A percentile compares a stretch with the other conserved stretches of the same genome.
These are phyloP conservation scores for Pogonomyrmex barbatus DNA, from an alignment of 1,140 invertebrate genomes.

Conservation along the genomic window DNA sequence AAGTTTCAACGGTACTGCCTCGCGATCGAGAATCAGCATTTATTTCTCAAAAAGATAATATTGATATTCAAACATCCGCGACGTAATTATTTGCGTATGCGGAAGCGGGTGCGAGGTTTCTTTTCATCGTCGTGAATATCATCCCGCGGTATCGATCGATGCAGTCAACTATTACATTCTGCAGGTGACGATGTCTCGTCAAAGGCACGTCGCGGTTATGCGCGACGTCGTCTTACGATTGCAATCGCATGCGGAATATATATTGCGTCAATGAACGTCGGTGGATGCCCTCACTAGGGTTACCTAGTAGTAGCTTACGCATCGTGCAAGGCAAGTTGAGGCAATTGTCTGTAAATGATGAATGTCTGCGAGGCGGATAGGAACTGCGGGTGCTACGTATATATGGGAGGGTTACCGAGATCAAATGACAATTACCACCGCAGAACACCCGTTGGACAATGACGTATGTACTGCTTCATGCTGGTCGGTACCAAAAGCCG, in stretches of 20 bases:
- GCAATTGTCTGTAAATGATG: conserved; percentile 84
- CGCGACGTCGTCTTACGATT: conserved; percentile 48
- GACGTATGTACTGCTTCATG: conserved; percentile 79
- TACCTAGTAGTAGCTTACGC: conserved; percentile 52
- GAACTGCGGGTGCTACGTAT: conserved; percentile 70
- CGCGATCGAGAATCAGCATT: neutral
- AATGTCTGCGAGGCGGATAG: conserved; percentile 76
- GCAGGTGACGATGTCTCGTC: conserved; percentile 18
- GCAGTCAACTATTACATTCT: conserved; percentile 32
- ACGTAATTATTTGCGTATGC: conserved; percentile 20
- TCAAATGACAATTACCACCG: conserved; percentile 83
- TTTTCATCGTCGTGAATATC: neutral
- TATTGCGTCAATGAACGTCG: conserved; percentile 70
- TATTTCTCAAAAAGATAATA: conserved; percentile 34
- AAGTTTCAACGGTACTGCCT: conserved; percentile 3
- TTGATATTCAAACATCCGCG: conserved; percentile 32
- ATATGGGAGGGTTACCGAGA: conserved; percentile 76
- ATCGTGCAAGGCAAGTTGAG: conserved; percentile 77
- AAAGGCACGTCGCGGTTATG: conserved; percentile 39
- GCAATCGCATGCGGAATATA: conserved; percentile 68
- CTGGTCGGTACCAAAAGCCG: conserved; percentile 60
- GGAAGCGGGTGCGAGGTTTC: neutral
- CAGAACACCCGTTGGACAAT: conserved; percentile 80
- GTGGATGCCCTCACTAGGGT: conserved; percentile 63
- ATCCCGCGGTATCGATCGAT: conserved; percentile 23